Percentiles rank a stretch among this genome's conserved stretches.
Conservation (phyloP, 2,113 vertebrate genomes). For the Ranitomeya variabilis region DNA sequence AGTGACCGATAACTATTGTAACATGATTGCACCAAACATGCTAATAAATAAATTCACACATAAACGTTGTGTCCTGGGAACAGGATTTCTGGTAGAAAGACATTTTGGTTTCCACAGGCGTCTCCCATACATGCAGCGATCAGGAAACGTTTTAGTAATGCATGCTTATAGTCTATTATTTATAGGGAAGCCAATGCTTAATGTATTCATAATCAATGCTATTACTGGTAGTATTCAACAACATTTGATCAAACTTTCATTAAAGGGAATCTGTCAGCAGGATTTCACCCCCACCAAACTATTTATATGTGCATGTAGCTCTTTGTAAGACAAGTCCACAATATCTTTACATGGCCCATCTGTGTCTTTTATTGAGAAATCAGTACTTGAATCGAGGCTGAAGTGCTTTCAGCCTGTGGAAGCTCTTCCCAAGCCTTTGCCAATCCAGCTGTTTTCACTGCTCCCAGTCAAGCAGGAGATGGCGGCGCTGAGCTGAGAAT, state of each 20-base stretch:
- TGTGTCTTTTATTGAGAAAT: too few relatives aligned
- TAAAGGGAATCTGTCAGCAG: not conserved
- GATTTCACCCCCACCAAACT: too few relatives aligned
- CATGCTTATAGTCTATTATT: not conserved
- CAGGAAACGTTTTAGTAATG: not conserved
- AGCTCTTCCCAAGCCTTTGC: not conserved
- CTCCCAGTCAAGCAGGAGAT: too few relatives aligned
- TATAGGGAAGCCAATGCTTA: not conserved
- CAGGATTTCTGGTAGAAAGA: not conserved
- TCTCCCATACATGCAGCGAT: not conserved
- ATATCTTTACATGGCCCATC: too few relatives aligned
- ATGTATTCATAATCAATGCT: not conserved
- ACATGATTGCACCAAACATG: not conserved
- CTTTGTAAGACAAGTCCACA: too few relatives aligned
- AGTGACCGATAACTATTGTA: too few relatives aligned
- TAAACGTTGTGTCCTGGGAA: not conserved
- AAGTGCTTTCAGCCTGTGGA: too few relatives aligned
- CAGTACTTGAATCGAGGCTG: too few relatives aligned
- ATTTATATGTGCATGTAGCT: too few relatives aligned
- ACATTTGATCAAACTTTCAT: not conserved
- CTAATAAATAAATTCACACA: not conserved
- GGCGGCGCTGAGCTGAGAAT: too few relatives aligned
- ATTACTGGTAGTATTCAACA: not conserved
- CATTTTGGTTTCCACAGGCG: not conserved
- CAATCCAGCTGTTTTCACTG: too few relatives aligned